A percentile compares a stretch with the other conserved stretches of the same genome.
Conservation (phyloP, 2,113 vertebrate genomes). For the Bos taurus region ARS-UCD2.0 NC_037355.1:5842501-5843000, state of each 20-base stretch:
- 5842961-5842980: neutral
- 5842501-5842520: neutral
- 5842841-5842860: neutral
- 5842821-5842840: neutral
- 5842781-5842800: neutral
- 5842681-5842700: neutral
- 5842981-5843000: neutral
- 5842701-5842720: neutral
- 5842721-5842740: neutral
- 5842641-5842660: neutral
- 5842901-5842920: neutral
- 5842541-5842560: neutral
- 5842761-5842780: neutral
- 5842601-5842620: neutral
- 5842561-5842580: neutral
- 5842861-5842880: neutral
- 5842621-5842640: neutral
- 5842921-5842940: neutral
- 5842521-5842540: neutral
- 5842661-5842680: neutral
- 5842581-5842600: neutral
- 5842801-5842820: neutral
- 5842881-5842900: neutral
- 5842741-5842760: neutral
- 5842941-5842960: neutral